Conservation (phyloP, 2,797 vertebrate species). For the Pseudochaenichthys georgianus region DNA sequence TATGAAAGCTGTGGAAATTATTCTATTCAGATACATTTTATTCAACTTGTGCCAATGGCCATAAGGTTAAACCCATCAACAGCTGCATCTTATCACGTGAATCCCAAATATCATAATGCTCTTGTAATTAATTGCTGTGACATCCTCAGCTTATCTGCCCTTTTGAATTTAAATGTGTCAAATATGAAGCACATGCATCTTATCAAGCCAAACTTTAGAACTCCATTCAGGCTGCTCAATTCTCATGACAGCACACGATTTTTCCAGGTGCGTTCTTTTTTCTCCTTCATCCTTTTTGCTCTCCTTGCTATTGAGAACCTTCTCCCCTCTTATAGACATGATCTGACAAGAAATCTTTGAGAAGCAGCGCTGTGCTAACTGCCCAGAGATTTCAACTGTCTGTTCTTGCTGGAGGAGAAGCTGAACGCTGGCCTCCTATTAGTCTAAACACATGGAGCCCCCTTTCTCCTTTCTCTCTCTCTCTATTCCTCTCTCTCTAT, state of each 20-base stretch:
- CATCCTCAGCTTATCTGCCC: neutral
- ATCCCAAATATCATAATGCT: slow-evolving; percentile 32
- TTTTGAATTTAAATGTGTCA: slow-evolving; percentile 34
- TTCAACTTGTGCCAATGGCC: slow-evolving; percentile 35
- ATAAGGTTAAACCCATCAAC: slow-evolving; percentile 35
- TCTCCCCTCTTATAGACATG: slow-evolving; percentile 94
- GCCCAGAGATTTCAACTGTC: slow-evolving; percentile 99
- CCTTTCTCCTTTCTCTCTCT: slow-evolving; percentile 63
- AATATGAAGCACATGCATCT: slow-evolving; percentile 52
- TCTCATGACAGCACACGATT: slow-evolving; percentile 86
- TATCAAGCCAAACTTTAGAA: slow-evolving; percentile 85
- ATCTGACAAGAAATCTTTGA: slow-evolving; percentile 99
- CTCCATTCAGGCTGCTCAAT: slow-evolving; percentile 85
- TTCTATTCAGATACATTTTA: slow-evolving; percentile 18
- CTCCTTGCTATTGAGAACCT: slow-evolving; percentile 92
- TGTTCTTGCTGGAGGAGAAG: slow-evolving; percentile 96
- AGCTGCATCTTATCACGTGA: slow-evolving; percentile 8
- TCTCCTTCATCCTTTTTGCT: slow-evolving; percentile 38
- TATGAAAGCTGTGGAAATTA: slow-evolving; percentile 11
- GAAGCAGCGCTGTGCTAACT: slow-evolving; percentile 95
- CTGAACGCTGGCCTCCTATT: slow-evolving; percentile 97
- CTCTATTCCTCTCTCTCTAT: slow-evolving; percentile 24
- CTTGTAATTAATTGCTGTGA: slow-evolving; percentile 33
- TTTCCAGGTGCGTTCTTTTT: slow-evolving; percentile 86
- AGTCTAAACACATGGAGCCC: slow-evolving; percentile 95